phyloP scores from a whole-genome alignment of 2,797 vertebrate genomes.

The Adrianichthys oophorus region DNA sequence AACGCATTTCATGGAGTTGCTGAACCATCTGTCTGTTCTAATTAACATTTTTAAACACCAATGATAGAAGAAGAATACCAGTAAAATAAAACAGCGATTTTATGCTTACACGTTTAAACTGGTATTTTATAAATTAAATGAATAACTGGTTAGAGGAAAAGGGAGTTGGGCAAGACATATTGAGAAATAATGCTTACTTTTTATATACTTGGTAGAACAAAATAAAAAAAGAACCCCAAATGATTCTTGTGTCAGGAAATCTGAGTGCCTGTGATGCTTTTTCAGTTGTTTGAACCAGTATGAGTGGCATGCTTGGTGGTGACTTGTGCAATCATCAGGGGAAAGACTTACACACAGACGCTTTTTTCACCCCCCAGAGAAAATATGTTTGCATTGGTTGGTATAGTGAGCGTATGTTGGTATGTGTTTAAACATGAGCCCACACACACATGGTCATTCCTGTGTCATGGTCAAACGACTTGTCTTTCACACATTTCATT shows the following conservation, averaged over 20 bases:
- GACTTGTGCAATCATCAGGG: slow-evolving; percentile 47
- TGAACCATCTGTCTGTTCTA: slow-evolving; percentile 59
- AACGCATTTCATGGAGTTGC: slow-evolving; percentile 33
- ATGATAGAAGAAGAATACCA: slow-evolving; percentile 6
- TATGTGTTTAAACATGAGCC: slow-evolving; percentile 72
- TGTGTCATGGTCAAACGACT: slow-evolving; percentile 68
- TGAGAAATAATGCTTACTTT: no score
- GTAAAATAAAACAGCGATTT: slow-evolving; percentile 8
- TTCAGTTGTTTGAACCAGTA: slow-evolving; percentile 54
- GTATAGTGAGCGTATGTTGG: slow-evolving; percentile 55
- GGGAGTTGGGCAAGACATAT: no score
- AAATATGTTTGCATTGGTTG: slow-evolving; percentile 67
- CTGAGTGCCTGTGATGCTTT: slow-evolving; percentile 32
- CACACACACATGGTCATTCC: slow-evolving; percentile 52
- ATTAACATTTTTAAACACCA: slow-evolving; percentile 50
- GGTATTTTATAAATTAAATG: no score
- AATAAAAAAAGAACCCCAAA: no score
- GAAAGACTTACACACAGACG: slow-evolving; percentile 24
- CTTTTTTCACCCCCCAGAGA: slow-evolving; percentile 27
- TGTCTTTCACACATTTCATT: slow-evolving; percentile 72
- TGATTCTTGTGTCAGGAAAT: slow-evolving; percentile 5
- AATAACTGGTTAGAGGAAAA: no score
- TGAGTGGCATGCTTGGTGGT: slow-evolving; percentile 43
- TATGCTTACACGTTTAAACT: no score
- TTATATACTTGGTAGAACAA: no score